phyloP scores from a whole-genome alignment of 2,888 invertebrate species.

The Volucella inflata region DNA sequence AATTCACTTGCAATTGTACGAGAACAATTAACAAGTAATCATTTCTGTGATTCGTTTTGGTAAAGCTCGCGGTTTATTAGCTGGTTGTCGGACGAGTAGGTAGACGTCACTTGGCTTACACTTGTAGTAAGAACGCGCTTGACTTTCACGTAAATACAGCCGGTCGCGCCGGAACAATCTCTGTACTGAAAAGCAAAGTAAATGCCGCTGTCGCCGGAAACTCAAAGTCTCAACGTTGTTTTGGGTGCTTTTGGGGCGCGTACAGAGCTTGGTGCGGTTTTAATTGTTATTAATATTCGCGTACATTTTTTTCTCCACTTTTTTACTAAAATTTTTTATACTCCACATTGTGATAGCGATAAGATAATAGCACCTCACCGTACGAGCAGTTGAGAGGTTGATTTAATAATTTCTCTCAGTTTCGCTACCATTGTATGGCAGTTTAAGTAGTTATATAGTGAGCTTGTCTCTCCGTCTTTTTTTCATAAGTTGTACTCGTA shows the following conservation, averaged over 20 bases:
- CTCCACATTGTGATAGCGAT: slow-evolving; percentile 51
- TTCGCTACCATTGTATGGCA: slow-evolving; percentile 21
- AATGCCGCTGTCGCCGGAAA: slow-evolving; percentile 47
- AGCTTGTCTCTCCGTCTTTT: slow-evolving; percentile 20
- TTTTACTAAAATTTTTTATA: slow-evolving; percentile 37
- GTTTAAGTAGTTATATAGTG: slow-evolving; percentile 26
- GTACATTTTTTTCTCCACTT: slow-evolving; percentile 38
- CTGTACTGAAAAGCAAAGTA: slow-evolving; percentile 34
- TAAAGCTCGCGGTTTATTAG: slow-evolving; percentile 21
- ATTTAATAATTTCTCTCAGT: slow-evolving; percentile 25
- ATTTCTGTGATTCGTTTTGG: slow-evolving; percentile 35
- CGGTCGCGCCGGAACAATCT: slow-evolving; percentile 38
- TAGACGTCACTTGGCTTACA: slow-evolving; percentile 44
- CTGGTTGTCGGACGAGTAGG: slow-evolving; percentile 19
- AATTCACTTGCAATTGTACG: slow-evolving; percentile 46
- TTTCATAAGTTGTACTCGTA: not conserved
- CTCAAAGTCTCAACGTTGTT: slow-evolving; percentile 52
- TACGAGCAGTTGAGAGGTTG: slow-evolving; percentile 31
- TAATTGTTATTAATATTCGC: slow-evolving; percentile 60
- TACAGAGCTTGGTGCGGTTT: slow-evolving; percentile 50
- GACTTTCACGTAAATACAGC: slow-evolving; percentile 46
- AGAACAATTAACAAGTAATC: slow-evolving; percentile 35
- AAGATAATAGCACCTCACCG: slow-evolving; percentile 61
- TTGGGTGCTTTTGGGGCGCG: slow-evolving; percentile 52
- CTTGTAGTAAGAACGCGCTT: slow-evolving; percentile 21